Base-by-base conservation (phyloP, 2,797 vertebrate genomes). In the Neosalanx taihuensis region DNA sequence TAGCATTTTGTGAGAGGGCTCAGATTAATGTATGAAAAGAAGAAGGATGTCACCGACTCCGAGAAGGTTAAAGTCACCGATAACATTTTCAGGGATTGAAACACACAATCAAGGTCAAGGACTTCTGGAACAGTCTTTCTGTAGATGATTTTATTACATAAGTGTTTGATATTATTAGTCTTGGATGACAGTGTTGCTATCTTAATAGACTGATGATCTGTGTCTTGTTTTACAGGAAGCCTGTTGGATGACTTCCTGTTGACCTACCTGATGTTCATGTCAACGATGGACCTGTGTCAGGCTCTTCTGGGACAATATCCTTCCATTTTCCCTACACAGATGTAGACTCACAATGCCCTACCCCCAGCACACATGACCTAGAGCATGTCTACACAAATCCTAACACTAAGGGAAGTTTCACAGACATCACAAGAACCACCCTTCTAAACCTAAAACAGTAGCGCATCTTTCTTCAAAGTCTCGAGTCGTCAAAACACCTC, bases 281-380 rank as follows among this genome's bases (percentile, higher is more conserved):
- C 97, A 0, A 97, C 95, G 0, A 93, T 92, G 77, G 97, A 99
- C 88, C 91, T 99, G 86, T 99, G 97, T 83, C 96, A 98, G 89
- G 97, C 97, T 46, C 92, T 99, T 72, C 89, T 99, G 74, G 94
- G 94, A 85, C 95, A 98, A 98, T 99, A 99, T 99, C 97, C 97
- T 98, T 96, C 37, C 30, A 70, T 6, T 2, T 4, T 15, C 7
- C 5, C 26, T 65, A 70, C 26, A 46, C 63, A 29, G 61, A 6
- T 69, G 49, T 61, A 73, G 58, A n/a, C 29, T n/a, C 64, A 23
- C 37, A 31, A 5, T 30, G 17, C 51, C 23, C 33, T 12, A 33
- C 60, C 60, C 46, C 37, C 70, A 13, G 58, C 53, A 67, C 29
- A 70, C 17, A 29, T n/a, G 6, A 65, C 5, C 51, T 56, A 56